phyloP scores from a whole-genome alignment of 2,113 vertebrate species.

The Sander vitreus region DNA sequence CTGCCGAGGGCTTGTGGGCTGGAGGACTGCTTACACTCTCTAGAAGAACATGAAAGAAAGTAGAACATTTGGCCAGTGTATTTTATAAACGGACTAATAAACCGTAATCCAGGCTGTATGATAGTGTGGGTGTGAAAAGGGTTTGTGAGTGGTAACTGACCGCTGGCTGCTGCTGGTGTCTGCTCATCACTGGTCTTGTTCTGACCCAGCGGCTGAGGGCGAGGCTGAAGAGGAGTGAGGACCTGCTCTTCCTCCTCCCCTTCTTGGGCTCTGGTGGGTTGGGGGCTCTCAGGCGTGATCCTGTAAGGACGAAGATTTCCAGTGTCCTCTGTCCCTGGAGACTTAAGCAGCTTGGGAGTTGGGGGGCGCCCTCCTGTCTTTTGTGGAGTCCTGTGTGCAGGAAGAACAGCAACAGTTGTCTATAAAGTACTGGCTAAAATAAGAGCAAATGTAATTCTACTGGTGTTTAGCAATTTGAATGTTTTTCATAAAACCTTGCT shows the following conservation, averaged over 20 bases:
- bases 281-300: conserved; percentile 79
- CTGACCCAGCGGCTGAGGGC: conserved; percentile 73
- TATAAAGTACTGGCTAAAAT: background rate
- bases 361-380: conserved; percentile 85
- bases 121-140: background rate
- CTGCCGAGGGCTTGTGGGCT: conserved; percentile 85
- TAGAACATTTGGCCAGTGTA: background rate
- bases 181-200: conserved; percentile 61
- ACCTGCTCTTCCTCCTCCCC: conserved; percentile 54
- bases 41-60: conserved; percentile 18
- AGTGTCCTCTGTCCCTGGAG: conserved; percentile 82
- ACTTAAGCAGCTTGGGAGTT: conserved; percentile 86
- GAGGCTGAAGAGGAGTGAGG: conserved; percentile 69
- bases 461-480: background rate
- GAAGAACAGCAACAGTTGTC: background rate
- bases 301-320: conserved; percentile 92
- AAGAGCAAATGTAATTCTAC: background rate
- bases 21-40: conserved; percentile 70
- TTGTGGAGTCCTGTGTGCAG: conserved; percentile 78
- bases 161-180: conserved; percentile 16
- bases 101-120: background rate
- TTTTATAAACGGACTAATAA: background rate
- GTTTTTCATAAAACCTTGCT: background rate
- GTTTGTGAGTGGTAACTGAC: conserved; percentile 16
- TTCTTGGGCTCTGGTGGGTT: conserved; percentile 15